These are phyloP conservation scores for Nestor notabilis DNA, from an alignment of 2,113 vertebrate genomes.

Conservation along the genomic window DNA sequence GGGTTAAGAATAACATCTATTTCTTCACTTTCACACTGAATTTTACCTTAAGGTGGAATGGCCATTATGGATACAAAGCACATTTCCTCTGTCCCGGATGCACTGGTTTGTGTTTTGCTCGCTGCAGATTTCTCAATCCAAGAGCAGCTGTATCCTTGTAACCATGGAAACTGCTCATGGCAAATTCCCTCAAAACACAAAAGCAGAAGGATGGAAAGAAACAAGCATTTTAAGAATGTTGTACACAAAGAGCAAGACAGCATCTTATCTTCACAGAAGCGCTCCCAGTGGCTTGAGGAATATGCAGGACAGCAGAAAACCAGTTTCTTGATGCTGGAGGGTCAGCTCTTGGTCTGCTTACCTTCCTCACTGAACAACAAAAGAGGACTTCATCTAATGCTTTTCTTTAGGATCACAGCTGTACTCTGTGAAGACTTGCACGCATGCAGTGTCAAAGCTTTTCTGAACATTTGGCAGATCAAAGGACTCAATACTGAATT, in stretches of 20 bases:
- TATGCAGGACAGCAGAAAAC: background rate
- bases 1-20: background rate
- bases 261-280: background rate
- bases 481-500: background rate
- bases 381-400: background rate
- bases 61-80: background rate
- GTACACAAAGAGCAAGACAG: background rate
- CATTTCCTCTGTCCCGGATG: background rate
- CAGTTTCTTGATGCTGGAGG: background rate
- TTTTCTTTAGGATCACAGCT: background rate
- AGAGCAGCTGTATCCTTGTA: background rate
- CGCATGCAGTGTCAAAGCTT: background rate
- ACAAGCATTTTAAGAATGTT: background rate
- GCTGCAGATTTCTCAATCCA: conserved; percentile 27
- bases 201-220: conserved; percentile 7
- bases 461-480: background rate
- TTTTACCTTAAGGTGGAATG: background rate
- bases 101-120: conserved; percentile 31
- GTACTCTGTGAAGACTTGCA: background rate
- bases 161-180: conserved; percentile 58
- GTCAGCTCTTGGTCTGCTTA: background rate
- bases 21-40: background rate
- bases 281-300: background rate
- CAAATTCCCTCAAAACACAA: conserved; percentile 53
- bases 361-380: background rate